A percentile compares a stretch with the other conserved stretches of the same genome.
These are phyloP conservation scores for Hyperopisus bebe DNA, from an alignment of 2,113 vertebrate genomes.

Conservation along the genomic window DNA sequence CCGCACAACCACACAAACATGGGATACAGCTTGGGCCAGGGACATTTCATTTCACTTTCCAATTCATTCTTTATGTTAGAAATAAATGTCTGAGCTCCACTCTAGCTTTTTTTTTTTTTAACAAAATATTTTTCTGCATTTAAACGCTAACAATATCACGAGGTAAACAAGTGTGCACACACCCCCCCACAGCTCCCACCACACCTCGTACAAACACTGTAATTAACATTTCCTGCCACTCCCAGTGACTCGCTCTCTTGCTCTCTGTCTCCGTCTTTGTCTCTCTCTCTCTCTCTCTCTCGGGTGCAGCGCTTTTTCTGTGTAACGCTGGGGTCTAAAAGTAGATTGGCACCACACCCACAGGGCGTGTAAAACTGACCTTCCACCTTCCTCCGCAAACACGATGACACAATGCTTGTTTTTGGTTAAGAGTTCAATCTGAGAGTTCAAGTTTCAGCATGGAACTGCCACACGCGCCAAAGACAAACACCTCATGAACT, in stretches of 20 bases:
- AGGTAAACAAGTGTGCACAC: conserved; percentile 21
- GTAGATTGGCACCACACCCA: conserved; percentile 43
- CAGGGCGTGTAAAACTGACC: conserved; percentile 42
- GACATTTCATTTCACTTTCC: background rate
- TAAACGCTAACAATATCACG: conserved; percentile 17
- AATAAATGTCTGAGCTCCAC: background rate
- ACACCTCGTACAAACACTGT: conserved; percentile 21
- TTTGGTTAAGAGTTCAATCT: background rate
- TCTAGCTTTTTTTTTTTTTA: background rate
- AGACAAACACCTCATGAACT: background rate
- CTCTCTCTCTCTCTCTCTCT: background rate
- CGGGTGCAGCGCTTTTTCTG: conserved; percentile 40
- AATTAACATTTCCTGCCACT: conserved; percentile 55
- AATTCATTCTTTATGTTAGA: background rate
- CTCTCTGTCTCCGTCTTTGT: background rate
- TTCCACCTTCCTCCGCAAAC: conserved; percentile 35
- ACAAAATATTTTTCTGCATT: background rate
- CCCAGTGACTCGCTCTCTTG: conserved; percentile 33
- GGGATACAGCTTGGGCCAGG: background rate
- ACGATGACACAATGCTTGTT: conserved; percentile 17
- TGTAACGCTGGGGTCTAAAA: conserved; percentile 49
- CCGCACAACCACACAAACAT: background rate
- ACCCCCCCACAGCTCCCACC: conserved; percentile 29
- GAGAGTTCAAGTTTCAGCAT: background rate
- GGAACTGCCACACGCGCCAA: background rate